phyloP scores from a whole-genome alignment of 2,797 vertebrate genomes.

The Pempheris klunzingeri region DNA sequence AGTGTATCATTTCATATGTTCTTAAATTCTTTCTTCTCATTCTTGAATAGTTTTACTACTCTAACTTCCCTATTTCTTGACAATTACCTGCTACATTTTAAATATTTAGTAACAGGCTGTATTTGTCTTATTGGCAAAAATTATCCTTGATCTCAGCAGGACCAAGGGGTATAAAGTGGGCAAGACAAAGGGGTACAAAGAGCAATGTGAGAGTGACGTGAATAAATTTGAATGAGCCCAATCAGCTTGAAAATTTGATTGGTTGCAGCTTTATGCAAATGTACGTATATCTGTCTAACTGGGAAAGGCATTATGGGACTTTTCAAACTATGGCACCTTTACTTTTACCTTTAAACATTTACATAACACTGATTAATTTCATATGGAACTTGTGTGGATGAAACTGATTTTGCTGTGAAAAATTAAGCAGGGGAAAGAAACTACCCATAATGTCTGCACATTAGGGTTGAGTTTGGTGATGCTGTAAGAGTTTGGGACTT shows the following conservation, averaged over 20 bases:
- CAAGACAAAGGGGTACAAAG: too few relatives aligned
- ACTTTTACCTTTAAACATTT: too few relatives aligned
- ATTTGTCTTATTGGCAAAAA: neutral
- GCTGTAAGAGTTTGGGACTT: too few relatives aligned
- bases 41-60: neutral
- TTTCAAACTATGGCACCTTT: too few relatives aligned
- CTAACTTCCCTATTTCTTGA: neutral
- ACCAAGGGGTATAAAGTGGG: too few relatives aligned
- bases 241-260: neutral
- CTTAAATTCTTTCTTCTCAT: neutral
- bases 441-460: too few relatives aligned
- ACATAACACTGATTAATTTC: too few relatives aligned
- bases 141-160: slow-evolving; percentile 5
- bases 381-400: too few relatives aligned
- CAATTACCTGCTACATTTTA: neutral
- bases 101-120: slow-evolving; percentile 9
- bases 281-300: neutral
- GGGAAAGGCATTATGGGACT: neutral
- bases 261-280: neutral
- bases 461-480: too few relatives aligned
- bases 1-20: neutral
- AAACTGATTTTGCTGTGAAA: too few relatives aligned
- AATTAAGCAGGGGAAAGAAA: too few relatives aligned
- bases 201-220: too few relatives aligned
- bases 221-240: neutral